These are phyloP conservation scores for Temnothorax ravouxi DNA, from an alignment of 2,888 invertebrate species.

Conservation along the genomic window DNA sequence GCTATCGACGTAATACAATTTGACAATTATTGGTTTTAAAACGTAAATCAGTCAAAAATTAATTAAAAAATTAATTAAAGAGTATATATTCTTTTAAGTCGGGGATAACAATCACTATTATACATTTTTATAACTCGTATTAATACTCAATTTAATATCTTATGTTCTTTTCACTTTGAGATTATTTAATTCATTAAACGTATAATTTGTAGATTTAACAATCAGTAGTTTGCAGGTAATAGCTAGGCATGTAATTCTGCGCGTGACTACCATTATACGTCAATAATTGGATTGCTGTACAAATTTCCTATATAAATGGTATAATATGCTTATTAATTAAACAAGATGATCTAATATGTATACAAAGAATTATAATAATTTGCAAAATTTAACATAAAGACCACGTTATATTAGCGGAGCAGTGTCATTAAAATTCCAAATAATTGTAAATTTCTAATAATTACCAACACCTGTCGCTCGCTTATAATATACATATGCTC, in stretches of 20 bases:
- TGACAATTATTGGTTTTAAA: background rate
- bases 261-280: background rate
- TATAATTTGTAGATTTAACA: background rate
- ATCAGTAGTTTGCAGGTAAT: background rate
- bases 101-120: background rate
- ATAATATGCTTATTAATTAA: constrained; percentile 9
- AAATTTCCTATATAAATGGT: constrained; percentile 11
- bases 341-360: background rate
- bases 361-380: background rate
- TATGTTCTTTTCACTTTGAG: background rate
- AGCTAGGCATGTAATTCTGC: constrained; percentile 4
- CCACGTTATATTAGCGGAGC: background rate
- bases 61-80: constrained; percentile 24
- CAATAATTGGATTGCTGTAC: constrained; percentile 19
- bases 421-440: background rate
- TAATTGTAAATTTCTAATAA: background rate
- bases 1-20: background rate
- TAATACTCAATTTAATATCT: background rate
- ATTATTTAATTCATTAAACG: constrained; percentile 18
- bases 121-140: background rate
- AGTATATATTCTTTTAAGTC: background rate
- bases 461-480: background rate
- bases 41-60: constrained; percentile 1
- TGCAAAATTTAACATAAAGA: background rate
- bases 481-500: background rate